Conservation (phyloP, 2,888 invertebrate genomes). For the Monoplex corrugatus region DNA sequence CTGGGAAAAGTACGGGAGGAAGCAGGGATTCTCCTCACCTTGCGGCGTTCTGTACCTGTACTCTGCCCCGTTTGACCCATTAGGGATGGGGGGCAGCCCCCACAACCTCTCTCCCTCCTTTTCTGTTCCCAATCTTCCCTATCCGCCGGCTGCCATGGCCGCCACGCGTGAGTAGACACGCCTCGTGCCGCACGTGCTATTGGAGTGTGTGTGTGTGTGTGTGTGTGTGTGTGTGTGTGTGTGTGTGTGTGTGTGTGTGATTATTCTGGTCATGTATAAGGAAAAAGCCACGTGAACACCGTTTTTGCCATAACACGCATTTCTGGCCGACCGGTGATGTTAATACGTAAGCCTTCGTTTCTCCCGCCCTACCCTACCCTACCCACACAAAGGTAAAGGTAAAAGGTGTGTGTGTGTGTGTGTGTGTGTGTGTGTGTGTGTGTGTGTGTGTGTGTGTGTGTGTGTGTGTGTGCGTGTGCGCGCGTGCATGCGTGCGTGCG, state of each 20-base stretch:
- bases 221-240: not conserved
- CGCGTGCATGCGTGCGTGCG: not conserved
- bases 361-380: not conserved
- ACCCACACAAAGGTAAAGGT: too few relatives aligned
- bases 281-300: too few relatives aligned
- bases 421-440: not conserved
- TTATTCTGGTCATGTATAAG: too few relatives aligned
- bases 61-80: not conserved
- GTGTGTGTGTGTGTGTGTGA: not conserved
- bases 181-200: not conserved
- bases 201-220: not conserved
- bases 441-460: not conserved
- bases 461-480: not conserved
- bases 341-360: not conserved
- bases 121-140: not conserved
- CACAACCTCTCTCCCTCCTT: not conserved
- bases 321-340: not conserved
- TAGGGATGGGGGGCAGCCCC: not conserved
- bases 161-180: not conserved
- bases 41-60: not conserved
- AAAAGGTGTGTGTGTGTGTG: not conserved
- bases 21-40: not conserved
- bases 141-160: not conserved
- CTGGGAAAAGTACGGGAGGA: conserved; percentile 35
- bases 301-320: too few relatives aligned